Percentiles rank a stretch among this genome's conserved stretches.
Conservation (phyloP, 2,113 vertebrate species). For the Excalfactoria chinensis region DNA sequence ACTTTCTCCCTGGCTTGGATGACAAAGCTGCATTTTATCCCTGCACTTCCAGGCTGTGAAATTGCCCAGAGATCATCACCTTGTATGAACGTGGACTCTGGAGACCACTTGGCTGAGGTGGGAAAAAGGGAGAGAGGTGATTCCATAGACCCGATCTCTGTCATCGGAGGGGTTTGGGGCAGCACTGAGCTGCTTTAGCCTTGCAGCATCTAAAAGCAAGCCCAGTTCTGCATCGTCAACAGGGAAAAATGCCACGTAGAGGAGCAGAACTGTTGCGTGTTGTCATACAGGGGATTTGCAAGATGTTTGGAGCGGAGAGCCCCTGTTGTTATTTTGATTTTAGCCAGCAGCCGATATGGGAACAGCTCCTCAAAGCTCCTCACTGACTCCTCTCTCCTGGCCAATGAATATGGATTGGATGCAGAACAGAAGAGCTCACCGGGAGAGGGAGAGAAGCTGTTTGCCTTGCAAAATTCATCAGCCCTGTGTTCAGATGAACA, state of each 20-base stretch:
- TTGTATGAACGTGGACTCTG: neutral
- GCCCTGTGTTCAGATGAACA: fast-evolving
- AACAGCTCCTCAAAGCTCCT: neutral
- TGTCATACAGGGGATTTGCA: neutral
- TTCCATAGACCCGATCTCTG: fast-evolving
- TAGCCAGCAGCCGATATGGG: fast-evolving
- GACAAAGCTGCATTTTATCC: neutral
- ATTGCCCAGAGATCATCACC: neutral
- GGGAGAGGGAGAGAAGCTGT: neutral
- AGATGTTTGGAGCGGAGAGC: neutral
- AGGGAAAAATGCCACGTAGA: neutral
- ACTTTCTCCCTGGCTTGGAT: constrained; percentile 38
- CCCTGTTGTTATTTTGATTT: neutral
- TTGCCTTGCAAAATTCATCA: neutral
- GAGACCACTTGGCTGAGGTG: neutral
- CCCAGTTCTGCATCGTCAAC: neutral
- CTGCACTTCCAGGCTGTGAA: neutral
- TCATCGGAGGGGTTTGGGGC: fast-evolving
- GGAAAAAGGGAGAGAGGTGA: neutral
- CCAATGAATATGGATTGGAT: neutral
- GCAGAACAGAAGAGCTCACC: neutral
- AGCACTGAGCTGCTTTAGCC: fast-evolving
- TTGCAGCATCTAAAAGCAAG: neutral
- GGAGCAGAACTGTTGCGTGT: neutral
- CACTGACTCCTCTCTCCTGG: fast-evolving